Base-by-base conservation (phyloP, 1,140 invertebrate genomes). In the Agrilus planipennis region DNA sequence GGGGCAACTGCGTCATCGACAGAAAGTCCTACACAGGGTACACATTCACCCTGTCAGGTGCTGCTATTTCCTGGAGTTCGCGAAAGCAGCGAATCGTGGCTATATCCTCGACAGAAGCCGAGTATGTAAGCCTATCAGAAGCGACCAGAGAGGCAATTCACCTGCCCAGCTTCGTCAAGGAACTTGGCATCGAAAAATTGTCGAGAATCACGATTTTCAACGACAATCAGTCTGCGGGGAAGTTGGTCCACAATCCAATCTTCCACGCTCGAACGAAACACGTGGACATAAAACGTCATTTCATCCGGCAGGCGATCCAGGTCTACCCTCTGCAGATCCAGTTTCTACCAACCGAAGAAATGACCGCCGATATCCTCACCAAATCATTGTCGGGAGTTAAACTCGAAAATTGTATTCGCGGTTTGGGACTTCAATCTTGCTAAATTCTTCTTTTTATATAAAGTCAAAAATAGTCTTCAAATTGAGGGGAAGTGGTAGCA, bases 271-370 rank as follows among this genome's bases (percentile, higher is more conserved):
- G 53, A 5, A 50, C 47, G 7, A 57, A 57, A 27, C 54, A 54
- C 39, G 51, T 51, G 32, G 46, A 51, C 23, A 42, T 56, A n/a
- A 45, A 45, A 16, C 44, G 49, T 22, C 46, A 55, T 32, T 58
- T 56, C 23, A 39, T 58, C 7, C 20, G 46, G 10, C 31, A 57
- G 21, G 12, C 34, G 18, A 20, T 44, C 3, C 16, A 41, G 19
- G 41, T 35, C 10, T 25, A 34, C 3, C 16, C 45, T 18, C 40
- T 53, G 18, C 29, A 27, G 18, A 16, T 50, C 6, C 23, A 46
- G 37, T 47, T 49, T 29, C 12, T 53, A 34, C 38, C 43, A 4
- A 34, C 47, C 4, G 41, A 49, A 10, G 28, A 47, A 4, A 53
- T 51, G 45, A 31, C 31, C 19, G 45, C 51, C 6, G 49, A 53